A percentile compares a stretch with the other conserved stretches of the same genome.
Conservation (phyloP, 2,113 vertebrate genomes). For the Aepyceros melampus region DNA sequence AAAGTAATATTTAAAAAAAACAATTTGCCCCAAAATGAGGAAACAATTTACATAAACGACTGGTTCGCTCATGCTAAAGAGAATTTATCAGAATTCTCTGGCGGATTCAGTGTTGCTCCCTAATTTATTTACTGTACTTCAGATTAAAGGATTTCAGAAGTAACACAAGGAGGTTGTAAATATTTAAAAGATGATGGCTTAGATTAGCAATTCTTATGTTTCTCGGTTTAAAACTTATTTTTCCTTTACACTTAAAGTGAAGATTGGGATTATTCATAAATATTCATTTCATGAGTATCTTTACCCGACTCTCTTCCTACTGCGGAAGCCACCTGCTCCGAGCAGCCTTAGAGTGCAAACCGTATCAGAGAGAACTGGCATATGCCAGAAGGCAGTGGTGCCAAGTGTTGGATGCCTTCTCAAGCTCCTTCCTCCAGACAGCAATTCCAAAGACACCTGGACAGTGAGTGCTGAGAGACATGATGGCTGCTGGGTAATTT, state of each 20-base stretch:
- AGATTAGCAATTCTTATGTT: conserved; percentile 43
- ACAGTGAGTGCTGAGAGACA: background rate
- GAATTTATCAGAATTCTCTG: conserved; percentile 6
- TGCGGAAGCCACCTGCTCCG: conserved; percentile 22
- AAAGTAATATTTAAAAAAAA: background rate
- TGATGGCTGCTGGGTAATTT: background rate
- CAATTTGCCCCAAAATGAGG: background rate
- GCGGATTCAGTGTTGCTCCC: conserved; percentile 12
- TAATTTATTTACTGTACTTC: conserved; percentile 56
- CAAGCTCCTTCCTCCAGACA: background rate
- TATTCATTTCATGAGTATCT: conserved; percentile 49
- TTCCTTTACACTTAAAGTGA: conserved; percentile 42
- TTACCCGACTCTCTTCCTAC: background rate
- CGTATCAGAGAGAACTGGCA: background rate
- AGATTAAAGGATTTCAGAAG: conserved; percentile 37
- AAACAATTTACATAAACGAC: conserved; percentile 35
- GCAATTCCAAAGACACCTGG: background rate
- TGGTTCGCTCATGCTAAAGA: conserved; percentile 32
- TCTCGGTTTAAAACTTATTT: conserved; percentile 32
- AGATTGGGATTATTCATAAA: conserved; percentile 39
- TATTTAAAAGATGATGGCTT: conserved; percentile 40
- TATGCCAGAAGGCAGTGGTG: background rate
- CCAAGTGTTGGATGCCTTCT: background rate
- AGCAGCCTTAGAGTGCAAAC: background rate
- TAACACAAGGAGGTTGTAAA: conserved; percentile 46